Evolutionary conservation across 2,113 vertebrate species (phyloP).

Genomic region (Procapra przewalskii): DNA sequence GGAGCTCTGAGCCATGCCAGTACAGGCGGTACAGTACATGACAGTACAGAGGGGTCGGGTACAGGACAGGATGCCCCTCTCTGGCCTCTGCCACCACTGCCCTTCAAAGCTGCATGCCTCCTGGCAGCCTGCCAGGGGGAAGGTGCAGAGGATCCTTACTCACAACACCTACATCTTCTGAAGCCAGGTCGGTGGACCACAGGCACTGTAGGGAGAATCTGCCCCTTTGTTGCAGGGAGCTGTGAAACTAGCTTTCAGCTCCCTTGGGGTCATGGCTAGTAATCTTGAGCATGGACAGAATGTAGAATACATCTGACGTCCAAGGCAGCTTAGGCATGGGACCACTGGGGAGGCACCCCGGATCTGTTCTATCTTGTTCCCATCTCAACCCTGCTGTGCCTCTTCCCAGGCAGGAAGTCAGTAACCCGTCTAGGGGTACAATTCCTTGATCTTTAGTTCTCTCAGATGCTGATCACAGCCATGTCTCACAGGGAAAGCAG

Average conservation of each 20-base stretch:
- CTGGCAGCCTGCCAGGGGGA: not conserved
- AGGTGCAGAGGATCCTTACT: not conserved
- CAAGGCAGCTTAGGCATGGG: not conserved
- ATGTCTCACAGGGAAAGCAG: not conserved
- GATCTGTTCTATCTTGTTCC: not conserved
- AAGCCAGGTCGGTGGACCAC: not conserved
- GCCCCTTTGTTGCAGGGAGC: not conserved
- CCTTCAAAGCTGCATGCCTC: too few relatives aligned
- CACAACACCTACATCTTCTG: not conserved
- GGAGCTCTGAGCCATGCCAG: accelerated
- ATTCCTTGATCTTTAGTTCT: not conserved
- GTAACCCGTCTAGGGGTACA: too few relatives aligned
- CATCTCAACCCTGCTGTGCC: not conserved
- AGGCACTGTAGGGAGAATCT: accelerated
- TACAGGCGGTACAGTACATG: not conserved
- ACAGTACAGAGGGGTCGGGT: not conserved
- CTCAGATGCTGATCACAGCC: not conserved
- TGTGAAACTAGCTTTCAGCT: too few relatives aligned
- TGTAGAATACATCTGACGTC: accelerated
- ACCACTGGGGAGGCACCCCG: not conserved
- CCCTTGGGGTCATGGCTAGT: not conserved
- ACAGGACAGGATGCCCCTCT: too few relatives aligned
- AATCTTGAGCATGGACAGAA: not conserved
- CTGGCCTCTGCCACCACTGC: not conserved
- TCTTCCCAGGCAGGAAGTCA: not conserved